These are phyloP conservation scores for Noctua fimbriata DNA, from an alignment of 2,888 invertebrate species.

Conservation along the genomic window DNA sequence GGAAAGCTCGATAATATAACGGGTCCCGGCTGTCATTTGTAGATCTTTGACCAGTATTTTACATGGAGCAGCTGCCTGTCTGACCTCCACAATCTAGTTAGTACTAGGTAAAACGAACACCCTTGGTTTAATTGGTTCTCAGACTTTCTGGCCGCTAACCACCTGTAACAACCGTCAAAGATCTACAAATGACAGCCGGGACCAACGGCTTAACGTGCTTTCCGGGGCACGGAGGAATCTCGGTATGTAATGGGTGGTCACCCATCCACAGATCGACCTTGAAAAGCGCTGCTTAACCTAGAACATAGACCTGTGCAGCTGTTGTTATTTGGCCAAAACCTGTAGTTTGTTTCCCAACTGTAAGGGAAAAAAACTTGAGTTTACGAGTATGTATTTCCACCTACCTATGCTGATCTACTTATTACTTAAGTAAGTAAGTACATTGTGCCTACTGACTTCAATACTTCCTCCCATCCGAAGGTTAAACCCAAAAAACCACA, in stretches of 20 bases:
- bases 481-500: slow-evolving; percentile 55
- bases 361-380: neutral
- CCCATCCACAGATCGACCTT: neutral
- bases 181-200: neutral
- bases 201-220: neutral
- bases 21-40: too few species aligned
- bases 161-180: too few species aligned
- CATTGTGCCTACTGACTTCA: neutral
- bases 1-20: too few species aligned
- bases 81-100: too few species aligned
- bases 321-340: neutral
- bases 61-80: too few species aligned
- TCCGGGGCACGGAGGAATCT: neutral
- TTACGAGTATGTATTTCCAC: neutral
- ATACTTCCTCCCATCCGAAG: slow-evolving; percentile 35
- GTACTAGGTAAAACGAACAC: too few species aligned
- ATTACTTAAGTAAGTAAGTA: neutral
- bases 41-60: too few species aligned
- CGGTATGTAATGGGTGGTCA: neutral
- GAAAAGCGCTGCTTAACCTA: neutral
- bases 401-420: neutral
- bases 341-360: neutral
- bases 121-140: too few species aligned
- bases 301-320: neutral
- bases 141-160: too few species aligned